Evolutionary conservation across 2,888 invertebrate species (phyloP).

Genomic region (Torymus tubicola): DNA sequence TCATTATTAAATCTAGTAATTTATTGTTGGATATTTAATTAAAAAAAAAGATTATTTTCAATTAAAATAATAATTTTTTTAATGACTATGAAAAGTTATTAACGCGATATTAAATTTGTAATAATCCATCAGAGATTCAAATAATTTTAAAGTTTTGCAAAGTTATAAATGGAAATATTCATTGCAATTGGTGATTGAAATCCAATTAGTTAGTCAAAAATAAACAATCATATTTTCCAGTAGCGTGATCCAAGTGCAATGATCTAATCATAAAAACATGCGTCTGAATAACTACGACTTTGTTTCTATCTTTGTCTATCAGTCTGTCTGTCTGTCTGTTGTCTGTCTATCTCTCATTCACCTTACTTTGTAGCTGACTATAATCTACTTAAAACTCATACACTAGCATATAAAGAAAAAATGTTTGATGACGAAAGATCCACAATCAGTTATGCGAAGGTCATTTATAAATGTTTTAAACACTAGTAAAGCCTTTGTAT

Average conservation of each 20-base stretch:
- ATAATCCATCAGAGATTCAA: too few relatives aligned
- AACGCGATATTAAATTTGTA: too few relatives aligned
- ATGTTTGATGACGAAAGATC: background rate
- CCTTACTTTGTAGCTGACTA: conserved; percentile 55
- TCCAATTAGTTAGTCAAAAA: background rate
- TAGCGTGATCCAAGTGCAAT: background rate
- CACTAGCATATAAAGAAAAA: background rate
- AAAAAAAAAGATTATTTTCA: too few relatives aligned
- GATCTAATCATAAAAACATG: conserved; percentile 8
- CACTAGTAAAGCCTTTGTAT: background rate
- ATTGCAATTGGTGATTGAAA: too few relatives aligned
- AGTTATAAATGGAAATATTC: too few relatives aligned
- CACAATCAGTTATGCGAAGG: background rate
- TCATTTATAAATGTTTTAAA: background rate
- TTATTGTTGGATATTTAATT: too few relatives aligned
- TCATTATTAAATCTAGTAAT: too few relatives aligned
- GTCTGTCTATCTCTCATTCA: conserved; percentile 69
- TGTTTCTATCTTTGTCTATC: conserved; percentile 64
- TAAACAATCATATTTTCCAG: background rate
- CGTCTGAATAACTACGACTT: conserved; percentile 26
- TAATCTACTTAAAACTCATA: background rate
- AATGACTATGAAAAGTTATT: too few relatives aligned
- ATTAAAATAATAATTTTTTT: too few relatives aligned
- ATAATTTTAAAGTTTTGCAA: too few relatives aligned
- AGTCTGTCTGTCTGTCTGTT: conserved; percentile 67